phyloP scores from a whole-genome alignment of 1,140 invertebrate species.

The Delia radicum region DNA sequence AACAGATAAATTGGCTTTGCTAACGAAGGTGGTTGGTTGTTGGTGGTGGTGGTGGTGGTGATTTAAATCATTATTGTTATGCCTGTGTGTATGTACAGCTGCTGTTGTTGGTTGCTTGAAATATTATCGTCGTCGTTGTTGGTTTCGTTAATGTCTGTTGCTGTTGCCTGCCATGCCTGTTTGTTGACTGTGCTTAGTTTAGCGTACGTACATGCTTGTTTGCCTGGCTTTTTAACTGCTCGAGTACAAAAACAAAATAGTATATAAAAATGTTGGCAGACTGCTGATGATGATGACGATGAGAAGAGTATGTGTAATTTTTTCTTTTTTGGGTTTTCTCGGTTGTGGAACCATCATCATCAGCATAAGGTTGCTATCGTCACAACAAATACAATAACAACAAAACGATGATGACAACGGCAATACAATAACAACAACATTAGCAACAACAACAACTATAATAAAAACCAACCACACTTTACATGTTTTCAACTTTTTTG shows the following conservation, averaged over 20 bases:
- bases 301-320: too few relatives aligned
- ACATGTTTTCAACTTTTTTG: background rate
- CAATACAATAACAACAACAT: background rate
- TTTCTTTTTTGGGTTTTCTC: too few relatives aligned
- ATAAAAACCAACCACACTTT: conserved; percentile 1
- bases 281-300: background rate
- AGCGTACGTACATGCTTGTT: background rate
- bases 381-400: conserved; percentile 2
- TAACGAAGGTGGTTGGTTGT: background rate
- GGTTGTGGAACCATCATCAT: background rate
- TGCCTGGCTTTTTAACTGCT: background rate
- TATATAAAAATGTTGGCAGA: background rate
- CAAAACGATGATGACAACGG: background rate
- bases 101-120: background rate
- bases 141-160: conserved; percentile 7
- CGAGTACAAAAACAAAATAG: background rate
- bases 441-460: background rate
- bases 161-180: background rate
- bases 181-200: background rate
- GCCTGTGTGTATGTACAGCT: background rate
- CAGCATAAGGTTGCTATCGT: conserved; percentile 1
- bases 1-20: too few relatives aligned
- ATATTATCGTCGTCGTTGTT: background rate
- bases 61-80: background rate
- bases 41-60: background rate